Conservation (phyloP, 2,797 vertebrate species). For the Anabacerthia variegaticeps region DNA sequence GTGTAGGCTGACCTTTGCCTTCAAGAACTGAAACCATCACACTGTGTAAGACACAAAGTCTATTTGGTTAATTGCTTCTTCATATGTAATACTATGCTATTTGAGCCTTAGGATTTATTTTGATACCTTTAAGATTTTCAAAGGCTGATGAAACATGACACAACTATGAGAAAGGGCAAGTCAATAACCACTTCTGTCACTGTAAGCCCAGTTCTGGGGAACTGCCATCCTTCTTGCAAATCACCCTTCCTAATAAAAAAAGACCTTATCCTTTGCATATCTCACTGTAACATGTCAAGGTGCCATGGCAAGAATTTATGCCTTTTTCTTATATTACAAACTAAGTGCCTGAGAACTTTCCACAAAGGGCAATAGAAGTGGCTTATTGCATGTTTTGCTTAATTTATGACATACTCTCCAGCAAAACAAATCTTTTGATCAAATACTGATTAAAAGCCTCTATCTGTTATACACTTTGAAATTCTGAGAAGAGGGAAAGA, state of each 20-base stretch:
- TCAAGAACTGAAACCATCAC: not conserved
- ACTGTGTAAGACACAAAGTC: not conserved
- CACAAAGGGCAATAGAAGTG: not conserved
- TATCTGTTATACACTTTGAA: not conserved
- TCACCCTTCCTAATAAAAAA: not conserved
- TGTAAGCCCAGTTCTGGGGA: not conserved
- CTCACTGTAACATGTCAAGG: not conserved
- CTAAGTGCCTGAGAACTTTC: not conserved
- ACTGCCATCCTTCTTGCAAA: not conserved
- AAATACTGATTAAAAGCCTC: not conserved
- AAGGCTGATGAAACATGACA: conserved; percentile 4
- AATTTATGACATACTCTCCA: not conserved
- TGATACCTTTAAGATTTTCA: conserved; percentile 3
- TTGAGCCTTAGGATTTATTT: not conserved
- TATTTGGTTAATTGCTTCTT: not conserved
- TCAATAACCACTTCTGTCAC: not conserved
- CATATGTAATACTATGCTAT: not conserved
- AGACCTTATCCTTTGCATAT: not conserved
- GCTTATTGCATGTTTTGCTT: not conserved
- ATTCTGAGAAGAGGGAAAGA: not conserved
- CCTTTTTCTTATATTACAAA: not conserved
- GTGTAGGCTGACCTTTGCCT: not conserved
- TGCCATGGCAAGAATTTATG: not conserved
- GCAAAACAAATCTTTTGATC: not conserved
- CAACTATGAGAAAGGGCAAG: not conserved